Percentiles rank a stretch among this genome's conserved stretches.
Conservation (phyloP, 2,888 invertebrate genomes). For the Stenotaenia linearis region DNA sequence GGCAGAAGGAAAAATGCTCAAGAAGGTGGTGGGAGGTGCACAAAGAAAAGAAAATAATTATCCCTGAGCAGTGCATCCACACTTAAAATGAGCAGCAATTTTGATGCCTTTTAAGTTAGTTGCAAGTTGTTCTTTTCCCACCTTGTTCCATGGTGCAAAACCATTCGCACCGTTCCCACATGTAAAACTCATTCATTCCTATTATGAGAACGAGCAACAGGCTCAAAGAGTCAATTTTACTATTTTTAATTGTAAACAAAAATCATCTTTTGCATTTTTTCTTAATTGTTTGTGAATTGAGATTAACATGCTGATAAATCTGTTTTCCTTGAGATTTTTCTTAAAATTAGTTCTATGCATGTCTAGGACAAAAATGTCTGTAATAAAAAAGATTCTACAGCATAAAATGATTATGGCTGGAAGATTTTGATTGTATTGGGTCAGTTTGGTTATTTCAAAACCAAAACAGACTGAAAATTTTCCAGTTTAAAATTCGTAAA, state of each 20-base stretch:
- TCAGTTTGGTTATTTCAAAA: too few relatives aligned
- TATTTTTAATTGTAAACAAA: background rate
- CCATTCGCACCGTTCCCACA: conserved; percentile 15
- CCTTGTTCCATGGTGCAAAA: background rate
- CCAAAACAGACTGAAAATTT: too few relatives aligned
- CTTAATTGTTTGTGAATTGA: background rate
- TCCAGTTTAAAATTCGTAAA: too few relatives aligned
- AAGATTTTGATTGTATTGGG: too few relatives aligned
- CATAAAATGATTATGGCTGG: too few relatives aligned
- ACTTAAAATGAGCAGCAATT: background rate
- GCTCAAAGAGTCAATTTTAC: conserved; percentile 2
- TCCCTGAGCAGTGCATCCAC: background rate
- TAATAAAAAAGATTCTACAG: too few relatives aligned
- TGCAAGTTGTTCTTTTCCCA: conserved; percentile 1
- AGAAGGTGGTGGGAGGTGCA: background rate
- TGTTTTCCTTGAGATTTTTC: too few relatives aligned
- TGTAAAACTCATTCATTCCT: background rate
- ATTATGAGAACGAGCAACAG: background rate
- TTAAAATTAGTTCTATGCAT: too few relatives aligned
- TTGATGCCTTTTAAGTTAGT: background rate
- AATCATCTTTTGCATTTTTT: background rate
- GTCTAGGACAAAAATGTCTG: too few relatives aligned
- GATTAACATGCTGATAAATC: background rate
- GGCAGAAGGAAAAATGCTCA: background rate
- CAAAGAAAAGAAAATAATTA: background rate